Evolutionary conservation across 2,888 invertebrate species (phyloP), one percentile per base, ranked within the genome.

Genomic region (Dicyrtomina minuta): DNA sequence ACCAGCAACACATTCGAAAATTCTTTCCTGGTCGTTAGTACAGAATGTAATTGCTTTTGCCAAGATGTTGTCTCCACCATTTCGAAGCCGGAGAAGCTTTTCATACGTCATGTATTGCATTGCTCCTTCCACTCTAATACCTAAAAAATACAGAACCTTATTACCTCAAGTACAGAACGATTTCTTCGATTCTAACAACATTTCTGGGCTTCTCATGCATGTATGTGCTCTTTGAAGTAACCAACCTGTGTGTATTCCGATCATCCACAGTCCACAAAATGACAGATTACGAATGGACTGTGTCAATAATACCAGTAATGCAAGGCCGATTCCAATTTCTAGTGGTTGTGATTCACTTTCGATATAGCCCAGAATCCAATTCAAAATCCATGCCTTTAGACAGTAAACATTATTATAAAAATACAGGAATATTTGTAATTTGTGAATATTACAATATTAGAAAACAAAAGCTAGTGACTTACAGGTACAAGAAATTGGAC

Each of bases 401-500:
- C 59, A 24, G 53, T n/a, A 39, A 39, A 20, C 43, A 59, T 22
- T 41, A 41, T 10, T 13, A 41, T 41, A 13, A 41, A 13, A 41
- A 41, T 41, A 41, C 43, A 41, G 8, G 43, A 41, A 41, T 8
- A 49, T 22, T 51, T 51, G 22, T 17, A 51, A 51, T 2, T 51
- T 51, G 6, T 3, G 1, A 33, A 51, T n/a, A 12, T 24, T n/a
- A n/a, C n/a, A n/a, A n/a, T n/a, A n/a, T n/a, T n/a, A n/a, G n/a
- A n/a, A n/a, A n/a, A n/a, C n/a, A n/a, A n/a, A n/a, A n/a, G n/a
- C n/a, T n/a, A n/a, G n/a, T 3, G 33, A 80, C 82, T 80, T 79
- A 83, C 83, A 22, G 83, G 82, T 39, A 80, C 81, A 44, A 82
- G 64, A 74, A 83, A 83, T 70, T 81, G 80, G 49, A 81, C 77